Percentiles rank a stretch among this genome's conserved stretches.
phyloP scores from a whole-genome alignment of 2,797 vertebrate species.

The Myotis daubentonii region DNA sequence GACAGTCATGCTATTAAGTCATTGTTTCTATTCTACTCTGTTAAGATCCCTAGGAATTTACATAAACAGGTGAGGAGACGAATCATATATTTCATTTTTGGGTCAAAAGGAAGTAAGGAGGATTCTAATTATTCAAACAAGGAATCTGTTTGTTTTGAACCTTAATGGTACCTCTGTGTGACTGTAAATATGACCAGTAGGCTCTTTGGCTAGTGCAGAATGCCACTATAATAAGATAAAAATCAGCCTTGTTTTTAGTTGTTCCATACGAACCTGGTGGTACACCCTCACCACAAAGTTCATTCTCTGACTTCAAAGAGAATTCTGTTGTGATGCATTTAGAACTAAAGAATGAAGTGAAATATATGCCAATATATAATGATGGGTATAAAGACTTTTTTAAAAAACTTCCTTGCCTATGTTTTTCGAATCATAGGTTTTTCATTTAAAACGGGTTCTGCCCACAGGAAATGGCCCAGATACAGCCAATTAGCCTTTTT shows the following conservation, averaged over 20 bases:
- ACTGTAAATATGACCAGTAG: background rate
- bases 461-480: background rate
- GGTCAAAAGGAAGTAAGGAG: background rate
- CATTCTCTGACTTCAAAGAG: conserved; percentile 56
- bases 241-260: conserved; percentile 39
- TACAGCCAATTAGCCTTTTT: background rate
- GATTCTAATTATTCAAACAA: conserved; percentile 44
- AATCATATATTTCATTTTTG: background rate
- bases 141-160: conserved; percentile 7
- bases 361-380: background rate
- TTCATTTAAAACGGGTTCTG: background rate
- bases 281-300: background rate
- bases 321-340: conserved; percentile 8
- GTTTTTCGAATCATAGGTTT: background rate
- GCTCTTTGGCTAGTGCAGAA: background rate
- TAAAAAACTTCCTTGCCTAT: background rate
- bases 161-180: background rate
- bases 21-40: background rate
- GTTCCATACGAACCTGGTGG: background rate
- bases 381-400: background rate
- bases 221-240: background rate
- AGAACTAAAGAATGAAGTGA: background rate
- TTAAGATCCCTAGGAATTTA: background rate
- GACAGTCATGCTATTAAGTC: no score
- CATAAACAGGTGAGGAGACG: background rate